phyloP scores from a whole-genome alignment of 2,888 invertebrate genomes.

The Melanostoma scalare region DNA sequence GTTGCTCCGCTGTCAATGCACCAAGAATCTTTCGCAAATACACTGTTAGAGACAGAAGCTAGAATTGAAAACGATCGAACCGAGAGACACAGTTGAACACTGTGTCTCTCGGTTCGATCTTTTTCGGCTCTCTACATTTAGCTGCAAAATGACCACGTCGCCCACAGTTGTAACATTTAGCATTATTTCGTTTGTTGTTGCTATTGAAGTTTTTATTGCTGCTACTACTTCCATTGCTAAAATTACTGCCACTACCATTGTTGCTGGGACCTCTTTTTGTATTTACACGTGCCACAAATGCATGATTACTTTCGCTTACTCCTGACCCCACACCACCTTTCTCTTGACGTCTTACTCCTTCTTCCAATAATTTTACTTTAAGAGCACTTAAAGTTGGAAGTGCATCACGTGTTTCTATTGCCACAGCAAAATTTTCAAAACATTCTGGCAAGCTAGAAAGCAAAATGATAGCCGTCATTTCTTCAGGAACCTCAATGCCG shows the following conservation, averaged over 20 bases:
- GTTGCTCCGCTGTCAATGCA: slow-evolving; percentile 37
- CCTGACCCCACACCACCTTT: background rate
- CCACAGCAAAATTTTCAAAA: background rate
- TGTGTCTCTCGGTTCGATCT: background rate
- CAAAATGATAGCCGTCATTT: slow-evolving; percentile 19
- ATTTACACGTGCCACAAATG: slow-evolving; percentile 6
- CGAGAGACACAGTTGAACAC: no score
- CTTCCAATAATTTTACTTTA: slow-evolving; percentile 1
- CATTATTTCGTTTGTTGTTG: background rate
- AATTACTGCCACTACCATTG: background rate
- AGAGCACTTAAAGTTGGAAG: background rate
- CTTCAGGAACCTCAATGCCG: slow-evolving; percentile 7
- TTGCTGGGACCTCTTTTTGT: slow-evolving; percentile 1
- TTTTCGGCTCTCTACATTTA: slow-evolving; percentile 9
- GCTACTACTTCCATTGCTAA: background rate
- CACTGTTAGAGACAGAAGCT: background rate
- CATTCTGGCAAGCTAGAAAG: slow-evolving; percentile 7
- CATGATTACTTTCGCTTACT: slow-evolving; percentile 9
- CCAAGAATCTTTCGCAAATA: slow-evolving; percentile 18
- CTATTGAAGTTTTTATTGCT: slow-evolving; percentile 3
- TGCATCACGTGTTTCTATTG: background rate
- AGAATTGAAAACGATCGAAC: slow-evolving; percentile 30
- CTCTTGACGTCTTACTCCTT: background rate
- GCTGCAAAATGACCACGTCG: slow-evolving; percentile 52
- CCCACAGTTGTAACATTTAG: slow-evolving; percentile 34